Evolutionary conservation across 1,140 invertebrate genomes (phyloP).

Genomic region (Saccostrea glomerata): DNA sequence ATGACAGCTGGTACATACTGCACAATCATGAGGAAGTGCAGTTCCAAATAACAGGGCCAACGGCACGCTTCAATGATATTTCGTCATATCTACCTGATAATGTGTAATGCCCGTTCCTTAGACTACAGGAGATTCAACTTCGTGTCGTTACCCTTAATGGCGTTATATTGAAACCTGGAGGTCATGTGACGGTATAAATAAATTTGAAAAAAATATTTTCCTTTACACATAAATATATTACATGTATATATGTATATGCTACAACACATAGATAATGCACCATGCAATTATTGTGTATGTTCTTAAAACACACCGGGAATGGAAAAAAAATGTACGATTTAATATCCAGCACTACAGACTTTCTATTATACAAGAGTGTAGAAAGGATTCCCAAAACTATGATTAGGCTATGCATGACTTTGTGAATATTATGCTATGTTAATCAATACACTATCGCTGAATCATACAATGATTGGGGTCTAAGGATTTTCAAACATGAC

Average conservation of each 20-base stretch:
- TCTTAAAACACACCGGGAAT: conserved; percentile 6
- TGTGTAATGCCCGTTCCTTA: neutral
- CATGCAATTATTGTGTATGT: neutral
- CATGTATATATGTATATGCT: neutral
- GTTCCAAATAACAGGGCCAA: neutral
- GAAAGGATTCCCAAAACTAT: too few relatives aligned
- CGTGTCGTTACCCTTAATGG: neutral
- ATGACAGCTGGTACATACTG: neutral
- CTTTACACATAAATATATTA: neutral
- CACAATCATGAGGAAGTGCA: neutral
- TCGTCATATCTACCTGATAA: neutral
- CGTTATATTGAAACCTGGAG: too few relatives aligned
- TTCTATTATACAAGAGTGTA: too few relatives aligned
- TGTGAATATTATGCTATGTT: too few relatives aligned
- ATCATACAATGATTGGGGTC: too few relatives aligned
- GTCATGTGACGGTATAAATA: neutral
- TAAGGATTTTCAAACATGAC: too few relatives aligned
- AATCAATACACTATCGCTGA: too few relatives aligned
- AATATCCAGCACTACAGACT: too few relatives aligned
- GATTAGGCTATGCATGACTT: too few relatives aligned
- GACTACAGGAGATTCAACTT: neutral
- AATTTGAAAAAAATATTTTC: neutral
- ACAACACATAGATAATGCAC: neutral
- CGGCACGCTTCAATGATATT: neutral
- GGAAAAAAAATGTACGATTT: neutral